Conservation (phyloP, 2,113 vertebrate species). For the Odocoileus virginianus region DNA sequence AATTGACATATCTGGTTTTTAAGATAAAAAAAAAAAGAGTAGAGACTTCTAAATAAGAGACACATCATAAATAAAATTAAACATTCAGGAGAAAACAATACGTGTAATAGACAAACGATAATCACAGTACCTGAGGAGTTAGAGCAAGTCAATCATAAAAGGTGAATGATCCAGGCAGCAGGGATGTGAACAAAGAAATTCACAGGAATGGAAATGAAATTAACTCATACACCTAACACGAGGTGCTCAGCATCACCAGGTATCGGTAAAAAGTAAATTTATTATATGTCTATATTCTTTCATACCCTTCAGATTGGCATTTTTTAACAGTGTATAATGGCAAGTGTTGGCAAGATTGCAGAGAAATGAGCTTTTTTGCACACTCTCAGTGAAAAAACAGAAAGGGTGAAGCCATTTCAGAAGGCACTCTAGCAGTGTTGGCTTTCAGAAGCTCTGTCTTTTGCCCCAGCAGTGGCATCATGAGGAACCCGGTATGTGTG, state of each 20-base stretch:
- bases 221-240: neutral
- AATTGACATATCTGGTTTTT: neutral
- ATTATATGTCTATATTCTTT: neutral
- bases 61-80: neutral
- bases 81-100: neutral
- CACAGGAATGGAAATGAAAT: neutral
- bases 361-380: neutral
- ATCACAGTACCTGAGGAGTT: neutral
- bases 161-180: neutral
- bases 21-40: neutral
- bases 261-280: neutral
- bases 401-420: too few species aligned
- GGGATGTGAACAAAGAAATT: neutral
- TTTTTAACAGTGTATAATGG: neutral
- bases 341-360: neutral
- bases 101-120: neutral
- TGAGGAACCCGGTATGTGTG: too few species aligned
- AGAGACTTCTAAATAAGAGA: neutral
- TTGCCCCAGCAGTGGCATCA: fast-evolving
- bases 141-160: neutral
- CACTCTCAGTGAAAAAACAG: neutral
- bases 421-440: fast-evolving
- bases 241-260: neutral
- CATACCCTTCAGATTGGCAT: neutral
- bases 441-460: neutral